These are phyloP conservation scores for Metaphire vulgaris DNA, from an alignment of 1,140 invertebrate species.

Conservation along the genomic window DNA sequence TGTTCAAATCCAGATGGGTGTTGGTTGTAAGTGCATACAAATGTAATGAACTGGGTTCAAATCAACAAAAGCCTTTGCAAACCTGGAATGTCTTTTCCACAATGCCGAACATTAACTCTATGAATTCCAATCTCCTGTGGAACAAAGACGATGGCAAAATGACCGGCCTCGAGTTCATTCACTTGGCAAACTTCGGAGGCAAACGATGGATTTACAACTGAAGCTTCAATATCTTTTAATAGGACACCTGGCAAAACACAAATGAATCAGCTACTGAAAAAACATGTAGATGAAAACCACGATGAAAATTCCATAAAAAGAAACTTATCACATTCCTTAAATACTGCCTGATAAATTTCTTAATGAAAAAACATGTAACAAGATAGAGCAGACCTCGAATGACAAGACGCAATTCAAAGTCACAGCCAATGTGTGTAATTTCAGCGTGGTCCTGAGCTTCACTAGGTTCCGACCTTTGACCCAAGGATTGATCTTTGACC, in stretches of 20 bases:
- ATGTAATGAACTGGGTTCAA: no score
- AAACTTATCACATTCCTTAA: no score
- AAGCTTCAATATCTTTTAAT: slow-evolving; percentile 75
- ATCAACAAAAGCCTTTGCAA: no score
- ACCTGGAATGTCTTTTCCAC: slow-evolving; percentile 88
- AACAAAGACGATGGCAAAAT: slow-evolving; percentile 85
- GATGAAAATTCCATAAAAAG: no score
- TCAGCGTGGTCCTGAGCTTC: slow-evolving; percentile 11
- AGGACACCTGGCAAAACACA: slow-evolving; percentile 70
- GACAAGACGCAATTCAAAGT: slow-evolving; percentile 15
- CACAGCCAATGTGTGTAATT: slow-evolving; percentile 17
- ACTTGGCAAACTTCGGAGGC: slow-evolving; percentile 48
- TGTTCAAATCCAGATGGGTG: no score
- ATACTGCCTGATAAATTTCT: no score
- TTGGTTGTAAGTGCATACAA: no score
- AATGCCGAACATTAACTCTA: slow-evolving; percentile 84
- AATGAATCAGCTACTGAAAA: no score
- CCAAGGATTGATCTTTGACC: slow-evolving; percentile 79
- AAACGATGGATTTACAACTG: slow-evolving; percentile 79
- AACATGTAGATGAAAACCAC: no score
- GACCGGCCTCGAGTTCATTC: slow-evolving; percentile 75
- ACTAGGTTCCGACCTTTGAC: slow-evolving; percentile 38
- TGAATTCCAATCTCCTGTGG: slow-evolving; percentile 89
- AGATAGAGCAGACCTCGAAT: no score
- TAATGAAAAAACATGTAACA: no score